Evolutionary conservation across 2,113 vertebrate species (phyloP), one percentile per base, ranked within the genome.

Genomic region (Nesogale talazaci): DNA sequence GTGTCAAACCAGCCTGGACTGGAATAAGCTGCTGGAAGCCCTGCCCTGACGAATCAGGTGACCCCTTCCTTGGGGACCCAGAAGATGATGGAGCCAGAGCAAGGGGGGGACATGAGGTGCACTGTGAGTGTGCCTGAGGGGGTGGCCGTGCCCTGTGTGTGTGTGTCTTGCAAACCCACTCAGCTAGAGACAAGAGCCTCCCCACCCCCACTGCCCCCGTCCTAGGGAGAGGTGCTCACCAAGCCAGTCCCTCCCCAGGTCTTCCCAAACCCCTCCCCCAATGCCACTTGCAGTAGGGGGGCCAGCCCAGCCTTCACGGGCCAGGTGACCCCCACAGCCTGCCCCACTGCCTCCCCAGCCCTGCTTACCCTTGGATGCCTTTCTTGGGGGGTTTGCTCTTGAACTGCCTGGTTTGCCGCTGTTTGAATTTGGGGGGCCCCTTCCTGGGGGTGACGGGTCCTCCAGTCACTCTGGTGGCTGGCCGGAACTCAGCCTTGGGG

Each of bases 331-430:
- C 46, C 46, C 9, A 52, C 46, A 5, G 46, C 46, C 57, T 34
- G 61, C 12, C 20, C 6, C 23, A 38, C 6, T 34, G 14, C 31
- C 56, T 25, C 31, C 6, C 1, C n/a, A 31, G n/a, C 20, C 52
- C 52, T 57, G 34, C 98, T 95, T 97, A 99, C 99, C 99, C 99
- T 95, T 99, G 99, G 94, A 99, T 89, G 2, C 99, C 99, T 96
- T 99, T 99, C 97, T 99, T 99, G 5, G 99, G 99, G 5, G 99
- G 99, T 95, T 99, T 99, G 99, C 99, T 99, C 97, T 99, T 99
- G 98, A 99, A 99, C 97, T 99, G 99, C 31, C 99, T 98, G 12
- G 99, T 99, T 97, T 99, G 99, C 96, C 99, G 98, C 97, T 99
- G 99, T 94, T 99, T 99, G 98, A 99, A 99, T 94, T 99, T 99